Conservation (phyloP, 2,113 vertebrate species). For the Phrynosoma platyrhinos region DNA sequence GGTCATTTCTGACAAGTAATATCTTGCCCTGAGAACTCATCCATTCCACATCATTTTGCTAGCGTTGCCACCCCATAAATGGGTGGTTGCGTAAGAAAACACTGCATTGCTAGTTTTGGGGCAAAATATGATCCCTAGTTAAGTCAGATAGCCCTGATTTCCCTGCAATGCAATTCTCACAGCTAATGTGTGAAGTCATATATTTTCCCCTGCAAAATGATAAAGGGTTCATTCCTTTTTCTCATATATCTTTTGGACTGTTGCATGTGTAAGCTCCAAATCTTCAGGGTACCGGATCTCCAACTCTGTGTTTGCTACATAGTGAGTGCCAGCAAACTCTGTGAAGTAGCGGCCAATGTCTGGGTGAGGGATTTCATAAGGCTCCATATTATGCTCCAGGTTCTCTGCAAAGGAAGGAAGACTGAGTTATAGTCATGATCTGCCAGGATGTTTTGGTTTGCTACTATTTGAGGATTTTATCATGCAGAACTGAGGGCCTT, state of each 20-base stretch:
- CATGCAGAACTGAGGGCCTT: no score
- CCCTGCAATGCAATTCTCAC: constrained; percentile 54
- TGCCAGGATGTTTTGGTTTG: not conserved
- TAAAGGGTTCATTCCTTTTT: constrained; percentile 70
- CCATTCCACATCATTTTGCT: constrained; percentile 52
- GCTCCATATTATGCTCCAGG: constrained; percentile 89
- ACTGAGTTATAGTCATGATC: not conserved
- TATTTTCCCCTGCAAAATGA: not conserved
- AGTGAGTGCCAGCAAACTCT: constrained; percentile 87
- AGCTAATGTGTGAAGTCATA: constrained; percentile 46
- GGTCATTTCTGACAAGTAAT: constrained; percentile 55
- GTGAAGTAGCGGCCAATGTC: constrained; percentile 95
- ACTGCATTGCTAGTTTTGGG: constrained; percentile 48
- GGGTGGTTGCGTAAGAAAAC: constrained; percentile 24
- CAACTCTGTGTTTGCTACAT: constrained; percentile 90
- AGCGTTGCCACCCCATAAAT: constrained; percentile 49
- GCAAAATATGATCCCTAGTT: constrained; percentile 54
- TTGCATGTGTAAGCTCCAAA: constrained; percentile 78
- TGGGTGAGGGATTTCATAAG: constrained; percentile 91
- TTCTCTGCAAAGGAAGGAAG: constrained; percentile 83
- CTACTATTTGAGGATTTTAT: not conserved
- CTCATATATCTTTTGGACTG: constrained; percentile 85
- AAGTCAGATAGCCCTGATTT: constrained; percentile 58
- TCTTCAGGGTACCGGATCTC: constrained; percentile 91
- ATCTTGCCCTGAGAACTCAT: constrained; percentile 48